These are phyloP conservation scores for Conus betulinus DNA, from an alignment of 1,140 invertebrate species.

Conservation along the genomic window DNA sequence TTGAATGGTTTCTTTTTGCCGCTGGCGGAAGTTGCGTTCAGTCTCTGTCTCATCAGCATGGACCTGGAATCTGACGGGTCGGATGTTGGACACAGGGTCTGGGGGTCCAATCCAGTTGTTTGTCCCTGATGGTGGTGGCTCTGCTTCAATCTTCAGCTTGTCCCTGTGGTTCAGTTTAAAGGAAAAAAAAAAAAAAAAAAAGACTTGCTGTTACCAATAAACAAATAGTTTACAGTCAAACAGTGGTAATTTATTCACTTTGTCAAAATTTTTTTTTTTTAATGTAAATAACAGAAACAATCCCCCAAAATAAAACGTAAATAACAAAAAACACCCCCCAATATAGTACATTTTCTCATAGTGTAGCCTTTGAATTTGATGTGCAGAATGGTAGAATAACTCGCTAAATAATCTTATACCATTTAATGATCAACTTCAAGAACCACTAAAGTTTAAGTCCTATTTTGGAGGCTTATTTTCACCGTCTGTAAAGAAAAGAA, in stretches of 20 bases:
- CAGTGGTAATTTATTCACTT: neutral
- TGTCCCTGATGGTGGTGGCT: constrained; percentile 44
- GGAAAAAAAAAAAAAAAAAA: too few species aligned
- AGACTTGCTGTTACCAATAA: neutral
- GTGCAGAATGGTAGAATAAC: too few species aligned
- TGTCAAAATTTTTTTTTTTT: too few species aligned
- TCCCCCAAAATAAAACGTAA: neutral
- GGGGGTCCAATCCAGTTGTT: constrained; percentile 84
- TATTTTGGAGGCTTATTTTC: too few species aligned
- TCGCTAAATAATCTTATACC: too few species aligned
- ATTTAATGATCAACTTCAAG: too few species aligned
- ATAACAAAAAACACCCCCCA: too few species aligned
- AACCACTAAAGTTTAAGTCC: too few species aligned
- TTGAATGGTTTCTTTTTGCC: constrained; percentile 82
- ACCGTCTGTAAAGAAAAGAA: too few species aligned
- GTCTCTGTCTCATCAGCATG: constrained; percentile 81
- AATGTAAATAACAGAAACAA: too few species aligned
- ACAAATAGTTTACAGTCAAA: neutral
- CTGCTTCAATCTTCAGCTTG: constrained; percentile 44
- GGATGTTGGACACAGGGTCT: constrained; percentile 85
- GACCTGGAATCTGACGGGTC: constrained; percentile 82
- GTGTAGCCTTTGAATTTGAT: too few species aligned
- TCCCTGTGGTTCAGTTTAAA: constrained; percentile 16
- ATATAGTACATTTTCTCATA: too few species aligned
- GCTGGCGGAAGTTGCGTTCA: constrained; percentile 81